Evolutionary conservation across 1,140 invertebrate species (phyloP).

Genomic region (Helicoverpa zea): DNA sequence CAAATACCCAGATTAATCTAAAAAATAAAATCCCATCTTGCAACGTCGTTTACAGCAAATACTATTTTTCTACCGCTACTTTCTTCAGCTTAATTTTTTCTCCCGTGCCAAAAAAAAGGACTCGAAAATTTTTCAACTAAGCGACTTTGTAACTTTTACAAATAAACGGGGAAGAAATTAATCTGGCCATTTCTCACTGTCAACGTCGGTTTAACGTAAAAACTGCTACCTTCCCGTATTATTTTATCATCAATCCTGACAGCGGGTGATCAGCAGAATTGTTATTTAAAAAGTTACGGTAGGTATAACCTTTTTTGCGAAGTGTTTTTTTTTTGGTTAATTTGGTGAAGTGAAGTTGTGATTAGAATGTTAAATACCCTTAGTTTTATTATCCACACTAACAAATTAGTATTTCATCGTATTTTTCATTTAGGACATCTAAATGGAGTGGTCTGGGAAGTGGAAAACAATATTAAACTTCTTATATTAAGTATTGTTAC

Average conservation of each 20-base stretch:
- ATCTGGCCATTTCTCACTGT: slow-evolving; percentile 49
- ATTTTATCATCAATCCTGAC: slow-evolving; percentile 46
- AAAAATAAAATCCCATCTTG: too few relatives aligned
- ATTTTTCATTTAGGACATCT: too few relatives aligned
- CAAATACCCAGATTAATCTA: too few relatives aligned
- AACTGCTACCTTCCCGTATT: slow-evolving; percentile 37
- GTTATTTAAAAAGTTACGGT: slow-evolving; percentile 8
- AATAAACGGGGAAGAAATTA: slow-evolving; percentile 45
- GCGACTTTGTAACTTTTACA: slow-evolving; percentile 23
- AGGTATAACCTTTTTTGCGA: not conserved
- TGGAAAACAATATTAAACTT: too few relatives aligned
- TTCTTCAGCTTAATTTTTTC: not conserved
- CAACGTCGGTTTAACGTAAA: slow-evolving; percentile 43
- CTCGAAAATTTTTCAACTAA: slow-evolving; percentile 25
- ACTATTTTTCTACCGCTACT: not conserved
- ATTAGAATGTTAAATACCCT: too few relatives aligned
- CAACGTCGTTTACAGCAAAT: too few relatives aligned
- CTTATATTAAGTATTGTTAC: too few relatives aligned
- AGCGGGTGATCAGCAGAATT: slow-evolving; percentile 27
- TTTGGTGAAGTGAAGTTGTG: not conserved
- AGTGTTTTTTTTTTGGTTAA: slow-evolving; percentile 2
- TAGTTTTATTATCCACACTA: too few relatives aligned
- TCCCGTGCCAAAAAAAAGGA: not conserved
- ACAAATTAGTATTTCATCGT: too few relatives aligned
- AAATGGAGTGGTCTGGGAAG: too few relatives aligned